Percentiles rank a stretch among this genome's conserved stretches.
Evolutionary conservation across 2,888 invertebrate genomes (phyloP).

Genomic region (Lasioglossum lativentre): DNA sequence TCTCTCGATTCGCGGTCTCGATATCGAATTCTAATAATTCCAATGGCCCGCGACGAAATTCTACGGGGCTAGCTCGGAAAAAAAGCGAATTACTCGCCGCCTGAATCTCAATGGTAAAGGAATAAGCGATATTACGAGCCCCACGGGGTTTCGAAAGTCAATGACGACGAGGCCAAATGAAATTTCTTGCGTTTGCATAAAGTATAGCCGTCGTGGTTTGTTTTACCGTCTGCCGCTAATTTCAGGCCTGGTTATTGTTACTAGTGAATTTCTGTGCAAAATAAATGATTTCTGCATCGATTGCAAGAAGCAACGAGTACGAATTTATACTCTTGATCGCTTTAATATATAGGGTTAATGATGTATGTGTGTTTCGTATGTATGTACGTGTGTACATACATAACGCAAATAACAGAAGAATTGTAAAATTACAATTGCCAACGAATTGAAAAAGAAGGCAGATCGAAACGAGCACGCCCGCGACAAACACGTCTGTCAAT

Average conservation of each 20-base stretch:
- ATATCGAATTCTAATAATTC: conserved; percentile 52
- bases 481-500: no score
- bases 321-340: no score
- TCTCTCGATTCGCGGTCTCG: not conserved
- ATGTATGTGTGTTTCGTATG: no score
- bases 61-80: not conserved
- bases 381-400: no score
- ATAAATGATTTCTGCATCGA: not conserved
- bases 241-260: not conserved
- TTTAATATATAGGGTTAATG: no score
- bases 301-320: no score
- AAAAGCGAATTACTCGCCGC: not conserved
- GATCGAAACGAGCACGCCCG: no score
- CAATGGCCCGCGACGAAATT: conserved; percentile 9
- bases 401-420: no score
- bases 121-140: conserved; percentile 23
- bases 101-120: conserved; percentile 47
- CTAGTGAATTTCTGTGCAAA: not conserved
- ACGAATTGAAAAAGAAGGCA: no score
- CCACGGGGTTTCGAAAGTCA: not conserved
- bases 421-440: no score
- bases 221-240: not conserved
- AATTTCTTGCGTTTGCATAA: not conserved
- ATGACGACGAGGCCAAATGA: not conserved
- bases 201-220: not conserved